These are phyloP conservation scores for Acinonyx jubatus DNA, from an alignment of 2,113 vertebrate genomes.

Conservation along the genomic window DNA sequence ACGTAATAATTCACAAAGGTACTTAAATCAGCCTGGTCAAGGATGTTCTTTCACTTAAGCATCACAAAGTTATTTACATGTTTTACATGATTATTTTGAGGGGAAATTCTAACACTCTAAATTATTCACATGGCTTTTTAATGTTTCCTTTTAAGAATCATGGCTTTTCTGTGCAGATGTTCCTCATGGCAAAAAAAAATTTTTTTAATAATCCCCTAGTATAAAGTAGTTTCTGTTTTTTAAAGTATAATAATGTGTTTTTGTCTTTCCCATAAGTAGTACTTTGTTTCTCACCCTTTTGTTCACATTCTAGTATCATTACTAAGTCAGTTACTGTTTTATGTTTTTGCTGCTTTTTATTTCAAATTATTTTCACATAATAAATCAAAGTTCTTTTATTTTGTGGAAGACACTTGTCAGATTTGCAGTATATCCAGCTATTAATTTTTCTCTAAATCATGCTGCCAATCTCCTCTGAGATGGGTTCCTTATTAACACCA, in stretches of 20 bases:
- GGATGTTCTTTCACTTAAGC: not conserved
- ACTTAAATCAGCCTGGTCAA: not conserved
- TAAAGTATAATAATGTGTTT: constrained; percentile 60
- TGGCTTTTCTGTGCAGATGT: not conserved
- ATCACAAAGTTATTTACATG: not conserved
- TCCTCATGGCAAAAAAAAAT: not conserved
- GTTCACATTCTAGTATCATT: constrained; percentile 73
- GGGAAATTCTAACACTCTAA: constrained; percentile 24
- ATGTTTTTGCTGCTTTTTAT: constrained; percentile 59
- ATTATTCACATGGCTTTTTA: not conserved
- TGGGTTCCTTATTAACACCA: constrained; percentile 77
- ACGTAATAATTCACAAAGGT: not conserved
- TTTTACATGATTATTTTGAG: constrained; percentile 19
- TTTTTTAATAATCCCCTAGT: not conserved
- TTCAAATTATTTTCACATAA: constrained; percentile 77
- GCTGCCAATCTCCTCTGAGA: constrained; percentile 72
- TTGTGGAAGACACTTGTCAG: constrained; percentile 67
- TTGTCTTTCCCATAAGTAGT: constrained; percentile 59
- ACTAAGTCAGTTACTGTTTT: constrained; percentile 61
- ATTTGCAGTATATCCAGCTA: constrained; percentile 64
- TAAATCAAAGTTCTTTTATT: constrained; percentile 74
- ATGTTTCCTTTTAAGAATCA: constrained; percentile 28
- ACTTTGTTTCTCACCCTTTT: constrained; percentile 74
- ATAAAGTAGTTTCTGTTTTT: constrained; percentile 63
- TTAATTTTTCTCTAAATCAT: constrained; percentile 74